Evolutionary conservation across 1,140 invertebrate genomes (phyloP), one percentile per base, ranked within the genome.

Genomic region (Venturia canescens): DNA sequence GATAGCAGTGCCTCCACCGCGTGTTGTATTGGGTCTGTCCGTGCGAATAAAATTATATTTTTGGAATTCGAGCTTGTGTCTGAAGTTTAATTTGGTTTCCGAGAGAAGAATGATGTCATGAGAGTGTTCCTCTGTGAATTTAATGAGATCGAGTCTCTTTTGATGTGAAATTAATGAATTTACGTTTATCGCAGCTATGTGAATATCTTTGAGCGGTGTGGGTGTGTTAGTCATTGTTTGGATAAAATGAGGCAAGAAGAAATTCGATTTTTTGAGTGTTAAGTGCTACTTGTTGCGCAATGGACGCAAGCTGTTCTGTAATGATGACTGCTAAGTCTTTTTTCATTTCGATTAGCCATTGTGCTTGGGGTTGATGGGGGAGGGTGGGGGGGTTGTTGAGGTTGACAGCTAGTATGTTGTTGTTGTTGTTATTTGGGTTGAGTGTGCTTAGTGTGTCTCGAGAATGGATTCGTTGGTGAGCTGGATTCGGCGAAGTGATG

Each of bases 1-100:
- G 38, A 75, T 75, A 7, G 72, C 72, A 3, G 72, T 75, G 27
- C 72, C 72, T 16, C 72, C 72, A 4, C 72, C 72, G 50, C 48
- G 29, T 5, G 4, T 13, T 1, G 48, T 3, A 15, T 27, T 27
- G 21, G 72, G 72, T 50, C 48, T 75, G 38, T 75, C 72, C 21
- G 16, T n/a, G 13, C 72, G 29, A 7, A 75, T 75, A 4, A 75
- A 3, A 21, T 75, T 4, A 21, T 50, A 50, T 0, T 50, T 23
- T 44, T 34, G 1, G 6, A 75, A 75, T n/a, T 18, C 13, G 3
- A 75, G n/a, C 21, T 48, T 75, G 23, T 75, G 38, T 26, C 1
- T 44, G 5, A 4, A 1, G 15, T 48, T 75, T 38, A 75, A 53
- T 34, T 75, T 75, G 18, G 72, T 75, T 75, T 75, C 72, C 9